Evolutionary conservation across 2,113 vertebrate species (phyloP).

Genomic region (Ciconia boyciana): DNA sequence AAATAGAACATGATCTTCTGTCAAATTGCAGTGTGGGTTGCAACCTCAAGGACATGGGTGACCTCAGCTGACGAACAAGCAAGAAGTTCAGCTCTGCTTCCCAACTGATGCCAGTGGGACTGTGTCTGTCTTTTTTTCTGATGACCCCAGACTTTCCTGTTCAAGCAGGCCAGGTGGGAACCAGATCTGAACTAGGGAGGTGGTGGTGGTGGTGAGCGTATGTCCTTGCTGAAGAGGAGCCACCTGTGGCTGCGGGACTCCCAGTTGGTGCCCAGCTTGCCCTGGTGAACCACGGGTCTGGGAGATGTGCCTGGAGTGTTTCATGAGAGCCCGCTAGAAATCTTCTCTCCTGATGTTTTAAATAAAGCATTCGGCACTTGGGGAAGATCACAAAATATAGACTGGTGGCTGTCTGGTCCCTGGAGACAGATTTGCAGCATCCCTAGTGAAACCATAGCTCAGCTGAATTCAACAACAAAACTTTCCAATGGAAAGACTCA

Average conservation of each 20-base stretch:
- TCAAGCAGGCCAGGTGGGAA: background rate
- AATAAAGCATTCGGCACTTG: too few species aligned
- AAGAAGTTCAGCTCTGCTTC: background rate
- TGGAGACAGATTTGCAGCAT: background rate
- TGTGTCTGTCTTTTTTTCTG: background rate
- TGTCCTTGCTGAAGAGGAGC: background rate
- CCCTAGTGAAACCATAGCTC: background rate
- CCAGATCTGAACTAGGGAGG: background rate
- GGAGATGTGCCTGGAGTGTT: background rate
- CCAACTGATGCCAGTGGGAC: too few species aligned
- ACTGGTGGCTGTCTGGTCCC: background rate
- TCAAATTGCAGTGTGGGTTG: background rate
- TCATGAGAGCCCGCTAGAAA: background rate
- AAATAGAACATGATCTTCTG: background rate
- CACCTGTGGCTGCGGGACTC: background rate
- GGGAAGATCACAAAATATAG: background rate
- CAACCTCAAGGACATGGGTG: background rate
- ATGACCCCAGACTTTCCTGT: background rate
- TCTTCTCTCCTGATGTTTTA: background rate
- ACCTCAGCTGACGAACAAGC: background rate
- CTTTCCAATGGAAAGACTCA: background rate
- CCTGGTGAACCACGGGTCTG: background rate
- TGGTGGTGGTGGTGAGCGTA: background rate
- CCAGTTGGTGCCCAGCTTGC: background rate
- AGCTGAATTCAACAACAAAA: background rate